Evolutionary conservation across 1,140 invertebrate species (phyloP).

Genomic region (Ganaspis sp.): DNA sequence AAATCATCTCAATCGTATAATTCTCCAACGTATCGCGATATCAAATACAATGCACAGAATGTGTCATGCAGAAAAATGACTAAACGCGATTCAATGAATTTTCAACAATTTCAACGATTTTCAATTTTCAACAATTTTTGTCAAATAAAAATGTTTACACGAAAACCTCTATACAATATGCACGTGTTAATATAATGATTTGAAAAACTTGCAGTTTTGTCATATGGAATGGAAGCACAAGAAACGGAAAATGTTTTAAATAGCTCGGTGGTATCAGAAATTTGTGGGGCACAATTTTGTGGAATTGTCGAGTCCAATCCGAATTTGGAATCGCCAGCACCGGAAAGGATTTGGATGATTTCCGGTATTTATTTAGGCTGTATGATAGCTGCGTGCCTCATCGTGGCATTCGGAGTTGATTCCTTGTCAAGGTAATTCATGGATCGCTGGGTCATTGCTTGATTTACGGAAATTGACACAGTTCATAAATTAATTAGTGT

Average conservation of each 20-base stretch:
- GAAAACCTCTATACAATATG: too few relatives aligned
- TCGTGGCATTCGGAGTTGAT: slow-evolving; percentile 90
- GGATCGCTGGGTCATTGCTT: background rate
- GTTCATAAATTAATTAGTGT: too few relatives aligned
- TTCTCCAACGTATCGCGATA: too few relatives aligned
- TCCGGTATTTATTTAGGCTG: slow-evolving; percentile 89
- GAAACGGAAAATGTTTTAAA: slow-evolving; percentile 60
- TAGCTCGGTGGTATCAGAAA: slow-evolving; percentile 67
- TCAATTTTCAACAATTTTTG: too few relatives aligned
- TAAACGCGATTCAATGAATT: too few relatives aligned
- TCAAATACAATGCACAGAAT: background rate
- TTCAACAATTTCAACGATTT: too few relatives aligned
- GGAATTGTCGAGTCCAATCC: slow-evolving; percentile 78
- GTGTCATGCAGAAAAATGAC: too few relatives aligned
- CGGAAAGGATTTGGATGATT: slow-evolving; percentile 85
- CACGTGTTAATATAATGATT: background rate
- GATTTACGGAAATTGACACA: background rate
- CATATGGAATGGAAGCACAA: slow-evolving; percentile 64
- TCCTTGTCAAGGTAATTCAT: slow-evolving; percentile 82
- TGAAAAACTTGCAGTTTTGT: slow-evolving; percentile 63
- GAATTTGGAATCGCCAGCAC: slow-evolving; percentile 82
- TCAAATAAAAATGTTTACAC: too few relatives aligned
- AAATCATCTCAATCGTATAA: background rate
- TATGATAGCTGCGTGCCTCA: slow-evolving; percentile 84
- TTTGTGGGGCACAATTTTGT: slow-evolving; percentile 88